Evolutionary conservation across 1,140 invertebrate species (phyloP), one percentile per base, ranked within the genome.

Genomic region (Zaprionus gabonicus): DNA sequence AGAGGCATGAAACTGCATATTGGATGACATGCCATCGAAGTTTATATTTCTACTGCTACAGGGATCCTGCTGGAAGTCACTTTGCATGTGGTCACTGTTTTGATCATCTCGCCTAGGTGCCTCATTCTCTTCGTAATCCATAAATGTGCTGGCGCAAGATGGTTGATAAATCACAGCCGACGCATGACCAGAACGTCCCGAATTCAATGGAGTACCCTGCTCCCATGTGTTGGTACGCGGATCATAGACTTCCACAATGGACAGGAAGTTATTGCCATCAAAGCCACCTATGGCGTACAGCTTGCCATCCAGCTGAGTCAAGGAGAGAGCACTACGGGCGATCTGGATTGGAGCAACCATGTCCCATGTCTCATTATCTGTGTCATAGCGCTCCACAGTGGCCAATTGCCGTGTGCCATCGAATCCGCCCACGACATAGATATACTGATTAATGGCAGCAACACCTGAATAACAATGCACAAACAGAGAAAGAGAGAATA

Each of bases 221-320:
- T 94, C 94, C 98, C 98, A 99, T 31, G 93, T 92, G 93, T 98
- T 95, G 46, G 93, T 95, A 1, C 93, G 93, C 28, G 97, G 96
- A 93, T 98, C 96, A 90, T 97, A 99, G 57, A 97, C 96, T 93
- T 98, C 97, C 25, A 98, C 97, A 27, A 96, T 96, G 64, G 95
- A 95, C 41, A 98, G 92, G 93, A 98, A 98, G 46, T 94, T 94
- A 53, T 95, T 95, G 55, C 97, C 97, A 93, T 98, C 96, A 93
- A 97, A 98, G 2, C 97, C 97, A 59, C 97, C 97, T 93, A 97
- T 96, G 1, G 97, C 96, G 93, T 97, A 98, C 12, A 98, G 94
- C 93, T 96, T 96, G 76, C 96, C 95, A 93, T 97, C 96, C 34
- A 97, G 94, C 38, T 96, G 95, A 6, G 97, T 96, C 9, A 97